These are phyloP conservation scores for Teinopalpus imperialis DNA, from an alignment of 2,888 invertebrate genomes.

Conservation along the genomic window DNA sequence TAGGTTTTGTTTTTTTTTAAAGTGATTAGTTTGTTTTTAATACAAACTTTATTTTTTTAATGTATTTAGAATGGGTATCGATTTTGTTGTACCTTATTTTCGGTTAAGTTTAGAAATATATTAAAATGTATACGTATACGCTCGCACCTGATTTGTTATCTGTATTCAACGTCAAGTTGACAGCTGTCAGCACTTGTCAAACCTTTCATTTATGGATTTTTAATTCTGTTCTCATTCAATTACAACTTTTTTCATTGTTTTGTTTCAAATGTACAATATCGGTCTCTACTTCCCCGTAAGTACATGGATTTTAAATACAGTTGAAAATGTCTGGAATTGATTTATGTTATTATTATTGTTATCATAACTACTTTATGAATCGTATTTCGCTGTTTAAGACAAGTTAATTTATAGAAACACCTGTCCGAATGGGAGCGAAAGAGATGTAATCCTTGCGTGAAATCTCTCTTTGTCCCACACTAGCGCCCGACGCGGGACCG, in stretches of 20 bases:
- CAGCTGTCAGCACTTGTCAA: conserved; percentile 3
- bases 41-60: too few species aligned
- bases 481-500: conserved; percentile 37
- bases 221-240: not conserved
- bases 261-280: conserved; percentile 11
- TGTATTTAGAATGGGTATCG: conserved; percentile 2
- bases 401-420: conserved; percentile 10
- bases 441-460: not conserved
- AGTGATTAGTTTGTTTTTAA: too few species aligned
- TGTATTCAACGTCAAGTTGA: not conserved
- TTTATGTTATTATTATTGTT: conserved; percentile 17
- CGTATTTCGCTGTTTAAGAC: conserved; percentile 17
- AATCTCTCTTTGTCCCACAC: conserved; percentile 22
- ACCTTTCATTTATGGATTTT: not conserved
- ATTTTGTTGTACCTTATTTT: conserved; percentile 19
- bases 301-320: conserved; percentile 19
- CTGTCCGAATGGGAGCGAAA: conserved; percentile 31
- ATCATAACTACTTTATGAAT: conserved; percentile 13
- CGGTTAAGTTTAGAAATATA: conserved; percentile 14
- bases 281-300: conserved; percentile 13
- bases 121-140: conserved; percentile 4
- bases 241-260: not conserved
- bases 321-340: conserved; percentile 26
- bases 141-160: not conserved
- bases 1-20: not conserved